phyloP scores from a whole-genome alignment of 2,113 vertebrate species.

The Eolophus roseicapilla region DNA sequence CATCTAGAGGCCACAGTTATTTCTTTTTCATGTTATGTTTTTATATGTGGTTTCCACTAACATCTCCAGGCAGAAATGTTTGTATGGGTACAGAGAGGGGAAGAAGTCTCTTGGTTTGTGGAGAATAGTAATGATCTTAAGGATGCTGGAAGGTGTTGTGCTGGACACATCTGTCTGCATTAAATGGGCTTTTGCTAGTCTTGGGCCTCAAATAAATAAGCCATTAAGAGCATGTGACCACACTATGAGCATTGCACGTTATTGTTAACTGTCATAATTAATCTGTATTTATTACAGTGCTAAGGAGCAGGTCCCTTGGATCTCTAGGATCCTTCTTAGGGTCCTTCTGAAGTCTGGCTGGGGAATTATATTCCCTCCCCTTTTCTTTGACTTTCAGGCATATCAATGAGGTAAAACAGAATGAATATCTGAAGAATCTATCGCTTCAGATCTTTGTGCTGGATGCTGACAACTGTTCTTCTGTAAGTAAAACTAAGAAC shows the following conservation, averaged over 20 bases:
- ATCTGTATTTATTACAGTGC: not conserved
- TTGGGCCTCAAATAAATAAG: not conserved
- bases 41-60: not conserved
- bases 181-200: not conserved
- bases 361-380: not conserved
- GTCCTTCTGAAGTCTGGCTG: not conserved
- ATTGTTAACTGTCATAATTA: not conserved
- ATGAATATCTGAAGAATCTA: slow-evolving; percentile 58
- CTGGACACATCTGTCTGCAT: not conserved
- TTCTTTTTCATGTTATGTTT: not conserved
- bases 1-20: not conserved
- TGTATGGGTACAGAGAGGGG: not conserved
- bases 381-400: slow-evolving; percentile 65
- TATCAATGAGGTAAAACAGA: slow-evolving; percentile 69
- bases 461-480: slow-evolving; percentile 53
- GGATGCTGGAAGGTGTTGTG: not conserved
- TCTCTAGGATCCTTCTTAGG: not conserved
- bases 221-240: not conserved
- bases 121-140: not conserved
- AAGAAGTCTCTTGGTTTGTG: not conserved
- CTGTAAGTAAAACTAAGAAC: slow-evolving; percentile 59
- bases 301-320: not conserved
- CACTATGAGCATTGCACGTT: not conserved
- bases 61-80: not conserved
- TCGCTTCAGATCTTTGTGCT: slow-evolving; percentile 67